A percentile compares a stretch with the other conserved stretches of the same genome.
Evolutionary conservation across 2,113 vertebrate genomes (phyloP).

Genomic region (Trogon surrucura): DNA sequence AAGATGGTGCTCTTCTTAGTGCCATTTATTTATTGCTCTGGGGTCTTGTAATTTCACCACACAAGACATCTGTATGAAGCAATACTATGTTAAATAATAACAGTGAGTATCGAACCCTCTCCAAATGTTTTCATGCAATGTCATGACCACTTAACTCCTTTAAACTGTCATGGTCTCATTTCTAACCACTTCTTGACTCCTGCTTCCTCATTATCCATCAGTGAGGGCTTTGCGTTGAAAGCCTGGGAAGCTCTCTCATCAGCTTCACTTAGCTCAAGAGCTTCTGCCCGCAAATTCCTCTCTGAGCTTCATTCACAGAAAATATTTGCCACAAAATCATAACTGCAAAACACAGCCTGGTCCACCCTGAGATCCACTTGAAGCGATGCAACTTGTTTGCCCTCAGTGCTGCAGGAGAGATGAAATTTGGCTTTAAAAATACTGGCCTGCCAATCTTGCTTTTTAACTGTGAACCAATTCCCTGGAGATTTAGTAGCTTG

Average conservation of each 20-base stretch:
- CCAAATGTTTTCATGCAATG: not conserved
- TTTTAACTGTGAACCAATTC: not conserved
- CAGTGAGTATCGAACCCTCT: not conserved
- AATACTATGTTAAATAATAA: not conserved
- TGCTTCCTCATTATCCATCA: not conserved
- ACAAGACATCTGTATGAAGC: not conserved
- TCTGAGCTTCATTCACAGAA: not conserved
- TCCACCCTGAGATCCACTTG: not conserved
- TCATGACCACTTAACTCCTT: not conserved
- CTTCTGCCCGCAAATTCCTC: not conserved
- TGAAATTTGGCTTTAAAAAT: not conserved
- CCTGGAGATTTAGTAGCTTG: slow-evolving; percentile 27
- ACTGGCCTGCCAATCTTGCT: not conserved
- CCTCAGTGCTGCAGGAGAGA: not conserved
- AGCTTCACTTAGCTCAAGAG: not conserved
- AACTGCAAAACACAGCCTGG: not conserved
- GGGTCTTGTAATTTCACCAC: not conserved
- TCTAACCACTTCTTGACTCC: not conserved
- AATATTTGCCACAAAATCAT: not conserved
- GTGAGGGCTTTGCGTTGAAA: not conserved
- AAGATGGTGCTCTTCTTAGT: not conserved
- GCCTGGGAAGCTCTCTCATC: not conserved
- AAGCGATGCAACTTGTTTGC: not conserved
- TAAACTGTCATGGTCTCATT: not conserved
- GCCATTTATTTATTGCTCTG: not conserved